A percentile compares a stretch with the other conserved stretches of the same genome.
phyloP scores from a whole-genome alignment of 2,888 invertebrate genomes.

The Peribatodes rhomboidaria region DNA sequence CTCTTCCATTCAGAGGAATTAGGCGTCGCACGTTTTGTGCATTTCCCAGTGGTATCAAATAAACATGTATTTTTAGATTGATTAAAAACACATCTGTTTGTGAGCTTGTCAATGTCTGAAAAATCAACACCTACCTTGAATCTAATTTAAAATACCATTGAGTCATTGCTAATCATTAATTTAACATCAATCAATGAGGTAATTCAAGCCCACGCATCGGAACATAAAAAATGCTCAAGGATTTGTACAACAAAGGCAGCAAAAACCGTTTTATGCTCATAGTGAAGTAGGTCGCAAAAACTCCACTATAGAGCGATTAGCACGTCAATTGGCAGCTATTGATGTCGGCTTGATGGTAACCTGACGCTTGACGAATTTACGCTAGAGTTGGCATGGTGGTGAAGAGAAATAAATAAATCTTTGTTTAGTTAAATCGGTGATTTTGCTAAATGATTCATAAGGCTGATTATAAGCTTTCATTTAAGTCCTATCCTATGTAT shows the following conservation, averaged over 20 bases:
- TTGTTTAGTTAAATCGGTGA: background rate
- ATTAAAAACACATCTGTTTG: too few relatives aligned
- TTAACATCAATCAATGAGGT: background rate
- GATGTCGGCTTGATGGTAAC: constrained; percentile 58
- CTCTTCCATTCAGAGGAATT: too few relatives aligned
- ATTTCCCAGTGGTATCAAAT: too few relatives aligned
- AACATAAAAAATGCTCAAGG: background rate
- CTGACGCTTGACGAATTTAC: constrained; percentile 51
- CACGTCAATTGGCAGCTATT: constrained; percentile 75
- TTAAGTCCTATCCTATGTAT: too few relatives aligned
- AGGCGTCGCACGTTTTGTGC: too few relatives aligned
- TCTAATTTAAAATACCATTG: background rate
- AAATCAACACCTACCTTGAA: too few relatives aligned
- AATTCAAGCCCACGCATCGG: constrained; percentile 23
- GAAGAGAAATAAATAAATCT: background rate
- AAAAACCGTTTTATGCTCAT: constrained; percentile 39
- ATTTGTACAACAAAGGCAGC: constrained; percentile 21
- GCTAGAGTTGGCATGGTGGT: background rate
- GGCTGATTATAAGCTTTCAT: too few relatives aligned
- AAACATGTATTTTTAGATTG: too few relatives aligned
- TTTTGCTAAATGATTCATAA: background rate
- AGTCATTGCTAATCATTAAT: background rate
- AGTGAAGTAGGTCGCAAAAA: constrained; percentile 52
- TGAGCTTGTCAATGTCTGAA: too few relatives aligned
- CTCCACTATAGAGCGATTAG: constrained; percentile 58